phyloP scores from a whole-genome alignment of 2,113 vertebrate genomes.

The Cyanoliseus patagonus region DNA sequence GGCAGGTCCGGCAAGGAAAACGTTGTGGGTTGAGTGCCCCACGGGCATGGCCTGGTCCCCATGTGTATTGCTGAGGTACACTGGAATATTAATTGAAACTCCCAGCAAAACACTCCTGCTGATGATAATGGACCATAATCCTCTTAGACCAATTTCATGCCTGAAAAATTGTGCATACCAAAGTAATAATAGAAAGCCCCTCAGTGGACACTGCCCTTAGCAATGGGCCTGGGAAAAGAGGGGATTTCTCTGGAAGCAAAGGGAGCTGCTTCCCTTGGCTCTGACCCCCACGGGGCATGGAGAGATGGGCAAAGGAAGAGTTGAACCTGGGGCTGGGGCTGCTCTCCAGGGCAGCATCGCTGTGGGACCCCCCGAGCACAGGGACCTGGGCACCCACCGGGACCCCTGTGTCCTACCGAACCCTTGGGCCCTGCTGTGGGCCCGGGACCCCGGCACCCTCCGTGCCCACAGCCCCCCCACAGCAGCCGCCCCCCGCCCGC shows the following conservation, averaged over 20 bases:
- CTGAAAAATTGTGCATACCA: constrained; percentile 48
- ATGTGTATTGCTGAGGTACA: not conserved
- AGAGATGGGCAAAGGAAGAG: not conserved
- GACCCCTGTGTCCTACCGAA: not conserved
- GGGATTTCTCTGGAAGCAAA: not conserved
- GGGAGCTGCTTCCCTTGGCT: not conserved
- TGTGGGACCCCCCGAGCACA: not conserved
- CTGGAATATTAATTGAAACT: constrained; percentile 55
- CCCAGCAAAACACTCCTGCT: constrained; percentile 46
- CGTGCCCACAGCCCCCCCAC: not conserved
- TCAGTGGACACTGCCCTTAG: not conserved
- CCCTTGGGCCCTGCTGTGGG: not conserved
- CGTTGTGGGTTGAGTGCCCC: not conserved
- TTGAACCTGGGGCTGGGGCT: not conserved
- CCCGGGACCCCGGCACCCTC: not conserved
- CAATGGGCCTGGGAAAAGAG: not conserved
- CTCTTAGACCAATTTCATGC: constrained; percentile 70
- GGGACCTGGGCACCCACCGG: not conserved
- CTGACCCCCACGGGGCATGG: not conserved
- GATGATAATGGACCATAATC: constrained; percentile 65
- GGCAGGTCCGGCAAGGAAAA: not conserved
- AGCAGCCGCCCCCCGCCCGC: not conserved
- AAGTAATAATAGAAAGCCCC: constrained; percentile 14
- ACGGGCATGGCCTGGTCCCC: not conserved
- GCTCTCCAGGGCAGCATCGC: not conserved